Evolutionary conservation across 2,113 vertebrate genomes (phyloP), one percentile per base, ranked within the genome.

Genomic region (Typhlomys cinereus): DNA sequence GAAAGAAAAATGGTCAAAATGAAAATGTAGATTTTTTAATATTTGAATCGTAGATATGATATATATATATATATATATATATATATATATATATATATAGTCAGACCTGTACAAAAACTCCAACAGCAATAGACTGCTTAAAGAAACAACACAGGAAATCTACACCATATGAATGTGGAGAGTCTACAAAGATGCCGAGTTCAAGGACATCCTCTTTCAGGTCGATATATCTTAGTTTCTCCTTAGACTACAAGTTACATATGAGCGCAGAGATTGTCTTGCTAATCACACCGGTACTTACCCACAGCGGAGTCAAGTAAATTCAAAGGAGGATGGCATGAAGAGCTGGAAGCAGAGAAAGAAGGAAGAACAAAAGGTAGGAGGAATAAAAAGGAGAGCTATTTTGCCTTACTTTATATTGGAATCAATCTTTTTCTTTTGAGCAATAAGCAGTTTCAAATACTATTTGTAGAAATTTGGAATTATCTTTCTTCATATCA

Each of bases 341-440:
- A 66, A 87, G 13, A 74, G 15, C 84, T 9, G 13, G 71, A 46
- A 8, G 23, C 23, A 50, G 29, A 36, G 31, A 41, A 2, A 50
- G 27, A 29, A 46, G 9, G n/a, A 59, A 44, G 46, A 39, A 9
- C 1, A 25, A 48, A 66, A 8, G 21, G 1, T 10, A 23, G 23
- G 36, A 41, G 29, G 12, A 6, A 52, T 15, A n/a, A 59, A 78
- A n/a, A 23, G 15, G 74, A 87, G 44, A 41, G 18, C 70, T 48
- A 25, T 21, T 89, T 83, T 52, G 29, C 7, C 52, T 7, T 25
- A 7, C 76, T 83, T 78, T 74, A 48, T 54, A 66, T 5, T 10
- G n/a, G 0, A 54, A 83, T 57, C 36, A 39, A 75, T 23, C 23
- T 88, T 90, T 90, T 78, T 12, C 73, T 82, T 92, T 90, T 78